Evolutionary conservation across 1,140 invertebrate species (phyloP).

Genomic region (Lysiphlebus fabarum): DNA sequence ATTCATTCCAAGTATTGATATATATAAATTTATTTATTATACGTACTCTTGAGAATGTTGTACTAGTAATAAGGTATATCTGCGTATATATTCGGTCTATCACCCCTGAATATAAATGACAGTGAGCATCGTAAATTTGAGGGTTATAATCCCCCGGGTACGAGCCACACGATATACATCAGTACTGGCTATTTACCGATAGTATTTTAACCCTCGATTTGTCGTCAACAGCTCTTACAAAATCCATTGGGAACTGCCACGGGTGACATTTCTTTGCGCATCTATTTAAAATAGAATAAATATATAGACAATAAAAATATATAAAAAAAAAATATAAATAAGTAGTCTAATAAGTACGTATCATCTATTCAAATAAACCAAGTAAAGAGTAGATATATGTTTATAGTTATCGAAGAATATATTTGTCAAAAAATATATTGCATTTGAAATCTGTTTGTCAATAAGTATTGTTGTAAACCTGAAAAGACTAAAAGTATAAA

Average conservation of each 20-base stretch:
- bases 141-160: slow-evolving; percentile 51
- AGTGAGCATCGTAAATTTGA: slow-evolving; percentile 38
- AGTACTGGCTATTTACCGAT: slow-evolving; percentile 50
- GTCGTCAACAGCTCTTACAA: slow-evolving; percentile 52
- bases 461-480: no score
- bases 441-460: no score
- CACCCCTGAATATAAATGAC: slow-evolving; percentile 8
- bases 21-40: no score
- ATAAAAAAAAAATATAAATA: no score
- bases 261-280: slow-evolving; percentile 23
- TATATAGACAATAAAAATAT: no score
- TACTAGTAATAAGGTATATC: background rate
- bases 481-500: no score
- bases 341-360: no score
- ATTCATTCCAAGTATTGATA: no score
- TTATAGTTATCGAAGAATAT: no score
- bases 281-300: background rate
- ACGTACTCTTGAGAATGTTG: background rate
- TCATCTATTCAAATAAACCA: no score
- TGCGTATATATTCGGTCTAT: slow-evolving; percentile 8
- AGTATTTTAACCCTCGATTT: slow-evolving; percentile 58
- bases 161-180: slow-evolving; percentile 40
- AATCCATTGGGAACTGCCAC: slow-evolving; percentile 47
- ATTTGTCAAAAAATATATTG: no score
- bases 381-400: no score